These are phyloP conservation scores for Allacma fusca DNA, from an alignment of 2,888 invertebrate genomes.

Conservation along the genomic window DNA sequence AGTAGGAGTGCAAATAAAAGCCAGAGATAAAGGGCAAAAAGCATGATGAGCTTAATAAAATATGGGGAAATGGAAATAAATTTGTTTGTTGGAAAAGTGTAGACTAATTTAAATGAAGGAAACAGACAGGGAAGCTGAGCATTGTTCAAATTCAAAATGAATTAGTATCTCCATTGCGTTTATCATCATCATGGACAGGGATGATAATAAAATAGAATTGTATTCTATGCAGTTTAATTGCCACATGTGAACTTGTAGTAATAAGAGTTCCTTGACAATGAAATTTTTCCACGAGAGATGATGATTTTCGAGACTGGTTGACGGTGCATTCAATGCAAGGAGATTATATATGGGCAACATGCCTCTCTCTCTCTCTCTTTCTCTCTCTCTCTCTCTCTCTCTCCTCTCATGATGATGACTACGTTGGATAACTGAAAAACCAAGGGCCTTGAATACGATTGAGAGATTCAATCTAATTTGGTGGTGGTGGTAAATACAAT, in stretches of 20 bases:
- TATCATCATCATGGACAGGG: background rate
- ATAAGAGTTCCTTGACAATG: conserved; percentile 28
- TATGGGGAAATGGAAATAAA: background rate
- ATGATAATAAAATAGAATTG: conserved; percentile 6
- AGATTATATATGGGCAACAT: background rate
- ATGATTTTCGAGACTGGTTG: conserved; percentile 5
- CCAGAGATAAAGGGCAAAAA: background rate
- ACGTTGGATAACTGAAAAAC: background rate
- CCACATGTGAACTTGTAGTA: conserved; percentile 7
- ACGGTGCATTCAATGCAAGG: background rate
- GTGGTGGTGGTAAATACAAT: conserved; percentile 36
- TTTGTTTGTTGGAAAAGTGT: conserved; percentile 8
- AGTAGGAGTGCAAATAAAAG: conserved; percentile 16
- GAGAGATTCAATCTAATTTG: conserved; percentile 41
- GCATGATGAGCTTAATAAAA: background rate
- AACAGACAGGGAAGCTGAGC: conserved; percentile 12
- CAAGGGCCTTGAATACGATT: conserved; percentile 41
- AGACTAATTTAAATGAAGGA: conserved; percentile 9
- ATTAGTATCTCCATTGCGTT: conserved; percentile 14
- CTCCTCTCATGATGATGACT: conserved; percentile 9
- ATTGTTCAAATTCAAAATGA: conserved; percentile 18
- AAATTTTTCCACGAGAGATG: conserved; percentile 18
- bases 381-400: background rate
- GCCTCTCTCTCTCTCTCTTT: background rate
- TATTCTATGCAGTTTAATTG: conserved; percentile 4